These are phyloP conservation scores for Busseola fusca DNA, from an alignment of 2,888 invertebrate species.

Conservation along the genomic window DNA sequence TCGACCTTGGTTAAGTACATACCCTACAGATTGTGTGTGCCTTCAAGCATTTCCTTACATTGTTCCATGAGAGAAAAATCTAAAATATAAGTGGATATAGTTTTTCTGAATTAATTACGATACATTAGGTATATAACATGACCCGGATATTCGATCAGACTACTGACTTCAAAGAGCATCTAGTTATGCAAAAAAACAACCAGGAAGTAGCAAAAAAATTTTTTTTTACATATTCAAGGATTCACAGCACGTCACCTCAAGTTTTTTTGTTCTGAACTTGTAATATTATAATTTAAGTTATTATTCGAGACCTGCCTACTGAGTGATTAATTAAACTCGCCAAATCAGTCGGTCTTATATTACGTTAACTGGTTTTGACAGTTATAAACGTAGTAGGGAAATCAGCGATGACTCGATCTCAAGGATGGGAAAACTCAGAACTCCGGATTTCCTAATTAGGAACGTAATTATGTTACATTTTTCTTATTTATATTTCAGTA, in stretches of 20 bases:
- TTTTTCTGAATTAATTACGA: slow-evolving; percentile 42
- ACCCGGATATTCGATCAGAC: slow-evolving; percentile 70
- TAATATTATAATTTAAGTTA: slow-evolving; percentile 47
- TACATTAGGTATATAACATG: slow-evolving; percentile 58
- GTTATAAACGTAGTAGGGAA: slow-evolving; percentile 24
- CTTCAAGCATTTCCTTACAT: slow-evolving; percentile 32
- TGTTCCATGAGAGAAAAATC: slow-evolving; percentile 37
- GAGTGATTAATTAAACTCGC: slow-evolving; percentile 49
- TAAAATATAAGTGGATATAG: slow-evolving; percentile 10
- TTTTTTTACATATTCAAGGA: slow-evolving; percentile 72
- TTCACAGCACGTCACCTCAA: slow-evolving; percentile 61
- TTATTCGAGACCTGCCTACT: slow-evolving; percentile 29
- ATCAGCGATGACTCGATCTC: slow-evolving; percentile 16
- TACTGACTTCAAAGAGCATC: slow-evolving; percentile 65
- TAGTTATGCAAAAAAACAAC: slow-evolving; percentile 69
- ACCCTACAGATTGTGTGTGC: not conserved
- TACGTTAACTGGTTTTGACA: slow-evolving; percentile 40
- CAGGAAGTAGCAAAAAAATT: slow-evolving; percentile 76
- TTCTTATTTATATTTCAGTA: not conserved
- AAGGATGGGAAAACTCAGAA: slow-evolving; percentile 7
- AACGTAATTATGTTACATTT: not conserved
- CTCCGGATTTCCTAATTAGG: slow-evolving; percentile 1
- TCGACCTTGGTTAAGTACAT: slow-evolving; percentile 8
- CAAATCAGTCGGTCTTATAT: slow-evolving; percentile 40
- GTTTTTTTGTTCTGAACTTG: slow-evolving; percentile 58